Base-by-base conservation (phyloP, 2,797 vertebrate species). In the Apogon talboti region DNA sequence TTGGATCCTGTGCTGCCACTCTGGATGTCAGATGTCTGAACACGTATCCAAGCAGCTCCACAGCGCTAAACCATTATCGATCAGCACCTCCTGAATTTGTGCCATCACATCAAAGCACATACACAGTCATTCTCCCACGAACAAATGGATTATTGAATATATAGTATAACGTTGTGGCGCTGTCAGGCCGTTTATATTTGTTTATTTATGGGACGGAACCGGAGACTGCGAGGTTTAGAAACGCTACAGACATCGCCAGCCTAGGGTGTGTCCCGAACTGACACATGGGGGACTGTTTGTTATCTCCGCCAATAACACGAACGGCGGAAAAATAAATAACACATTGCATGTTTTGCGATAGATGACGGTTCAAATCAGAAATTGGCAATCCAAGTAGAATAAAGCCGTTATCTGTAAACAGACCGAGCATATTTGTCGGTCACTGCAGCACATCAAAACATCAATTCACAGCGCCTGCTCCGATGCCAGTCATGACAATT, bases 241-340 rank as follows among this genome's bases (percentile, higher is more conserved):
- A 92, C 82, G 89, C 88, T 81, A 87, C 87, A 91, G 93, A 92
- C 92, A 92, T 86, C 84, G 88, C 73, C 92, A 91, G 88, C 88
- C 89, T 93, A 85, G 94, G 94, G 94, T 94, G 94, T 94, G 94
- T 94, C 94, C 91, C 93, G 84, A 85, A 72, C 89, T 89, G 91
- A 92, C 91, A 92, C 92, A 92, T 89, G 90, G 90, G 81, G 85
- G 83, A 89, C 84, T 84, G 89, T 89, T 92, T 89, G 79, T 89
- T 77, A 79, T 81, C 60, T 49, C 58, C 73, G 66, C 56, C 62
- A 41, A 24, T 47, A 60, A 15, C n/a, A 51, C 13, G 16, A 65
- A n/a, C 24, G 28, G 19, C 33, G 16, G 47, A 28, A 33, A 15
- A 60, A 49, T 12, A 15, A 60, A 49, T 12, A 3, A 13, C 37